phyloP scores from a whole-genome alignment of 2,797 vertebrate species.

The Neosilurus mollespiculum region DNA sequence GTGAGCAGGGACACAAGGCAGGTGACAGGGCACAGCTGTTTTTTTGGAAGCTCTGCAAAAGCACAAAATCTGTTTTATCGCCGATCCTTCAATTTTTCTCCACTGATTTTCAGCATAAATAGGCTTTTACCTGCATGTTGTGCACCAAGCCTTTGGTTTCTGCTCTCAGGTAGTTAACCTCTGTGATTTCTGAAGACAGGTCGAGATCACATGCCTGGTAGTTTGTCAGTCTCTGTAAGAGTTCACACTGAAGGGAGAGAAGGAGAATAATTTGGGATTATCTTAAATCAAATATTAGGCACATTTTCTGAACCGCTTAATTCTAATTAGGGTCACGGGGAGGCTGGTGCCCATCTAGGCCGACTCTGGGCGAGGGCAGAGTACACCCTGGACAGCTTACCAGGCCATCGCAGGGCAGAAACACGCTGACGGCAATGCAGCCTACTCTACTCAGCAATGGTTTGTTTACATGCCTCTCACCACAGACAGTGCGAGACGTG shows the following conservation, averaged over 20 bases:
- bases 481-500: too few relatives aligned
- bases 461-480: too few relatives aligned
- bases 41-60: conserved; percentile 26
- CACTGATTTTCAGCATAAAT: background rate
- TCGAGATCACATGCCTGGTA: conserved; percentile 18
- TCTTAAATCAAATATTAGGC: background rate
- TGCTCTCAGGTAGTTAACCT: background rate
- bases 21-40: background rate
- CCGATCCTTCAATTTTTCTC: background rate
- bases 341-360: too few relatives aligned
- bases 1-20: background rate
- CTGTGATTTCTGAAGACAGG: background rate
- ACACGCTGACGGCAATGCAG: too few relatives aligned
- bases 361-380: too few relatives aligned
- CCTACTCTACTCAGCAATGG: too few relatives aligned
- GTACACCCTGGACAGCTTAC: too few relatives aligned
- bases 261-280: background rate
- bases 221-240: conserved; percentile 12
- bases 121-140: conserved; percentile 45
- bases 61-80: background rate
- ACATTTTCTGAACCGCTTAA: too few relatives aligned
- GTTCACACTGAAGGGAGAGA: conserved; percentile 20
- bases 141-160: conserved; percentile 43
- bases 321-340: too few relatives aligned
- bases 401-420: too few relatives aligned